Conservation (phyloP, 2,797 vertebrate genomes). For the Nannoperca obscura region DNA sequence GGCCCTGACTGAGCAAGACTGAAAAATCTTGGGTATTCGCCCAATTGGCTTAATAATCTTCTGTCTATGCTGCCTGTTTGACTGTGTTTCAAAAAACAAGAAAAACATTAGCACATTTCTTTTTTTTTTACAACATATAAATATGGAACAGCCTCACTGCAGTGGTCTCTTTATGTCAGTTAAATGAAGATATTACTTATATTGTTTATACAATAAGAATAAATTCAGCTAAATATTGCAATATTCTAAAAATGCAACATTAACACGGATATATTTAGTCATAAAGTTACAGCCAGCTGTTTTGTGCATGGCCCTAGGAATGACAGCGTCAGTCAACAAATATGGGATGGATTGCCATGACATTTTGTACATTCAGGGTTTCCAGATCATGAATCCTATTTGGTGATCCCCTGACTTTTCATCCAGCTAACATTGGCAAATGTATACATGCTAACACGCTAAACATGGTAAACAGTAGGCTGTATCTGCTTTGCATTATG, state of each 20-base stretch:
- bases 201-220: background rate
- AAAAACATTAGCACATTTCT: background rate
- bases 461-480: background rate
- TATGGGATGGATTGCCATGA: too few relatives aligned
- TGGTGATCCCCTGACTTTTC: background rate
- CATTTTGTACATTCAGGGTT: too few relatives aligned
- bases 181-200: constrained; percentile 1
- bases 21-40: background rate
- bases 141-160: background rate
- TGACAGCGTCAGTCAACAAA: background rate
- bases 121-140: background rate
- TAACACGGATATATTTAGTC: background rate
- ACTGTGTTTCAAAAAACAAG: constrained; percentile 4
- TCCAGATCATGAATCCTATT: background rate
- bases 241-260: background rate
- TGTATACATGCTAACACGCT: too few relatives aligned
- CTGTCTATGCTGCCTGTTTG: background rate
- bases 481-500: background rate
- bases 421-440: background rate
- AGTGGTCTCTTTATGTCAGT: background rate
- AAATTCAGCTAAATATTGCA: background rate
- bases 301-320: background rate
- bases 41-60: constrained; percentile 14
- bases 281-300: background rate
- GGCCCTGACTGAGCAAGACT: constrained; percentile 5